phyloP scores from a whole-genome alignment of 2,888 invertebrate genomes.

The Frankliniella intonsa region DNA sequence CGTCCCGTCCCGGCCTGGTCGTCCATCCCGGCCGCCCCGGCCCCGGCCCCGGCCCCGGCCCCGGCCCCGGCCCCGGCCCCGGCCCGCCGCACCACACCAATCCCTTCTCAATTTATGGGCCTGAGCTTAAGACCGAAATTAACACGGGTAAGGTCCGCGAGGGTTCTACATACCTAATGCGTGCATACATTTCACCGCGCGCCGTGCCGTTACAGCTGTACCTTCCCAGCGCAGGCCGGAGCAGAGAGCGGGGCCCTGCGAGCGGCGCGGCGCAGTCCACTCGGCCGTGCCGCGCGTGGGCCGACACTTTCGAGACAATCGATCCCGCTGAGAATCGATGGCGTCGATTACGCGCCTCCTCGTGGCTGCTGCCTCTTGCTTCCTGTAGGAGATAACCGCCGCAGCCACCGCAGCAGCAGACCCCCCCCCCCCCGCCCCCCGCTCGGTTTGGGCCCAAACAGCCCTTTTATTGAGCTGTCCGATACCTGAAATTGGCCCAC shows the following conservation, averaged over 20 bases:
- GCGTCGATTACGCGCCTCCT: neutral
- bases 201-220: constrained; percentile 2
- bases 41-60: no score
- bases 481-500: constrained; percentile 5
- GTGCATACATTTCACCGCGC: neutral
- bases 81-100: neutral
- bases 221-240: neutral
- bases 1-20: no score
- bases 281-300: neutral
- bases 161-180: constrained; percentile 5
- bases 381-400: neutral
- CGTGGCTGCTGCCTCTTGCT: neutral
- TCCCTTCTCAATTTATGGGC: neutral
- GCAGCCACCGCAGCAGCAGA: neutral
- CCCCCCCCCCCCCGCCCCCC: neutral
- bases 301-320: neutral
- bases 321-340: neutral
- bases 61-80: neutral
- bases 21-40: no score
- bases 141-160: neutral
- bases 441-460: neutral
- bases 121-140: constrained; percentile 10
- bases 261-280: no score
- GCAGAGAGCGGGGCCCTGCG: neutral
- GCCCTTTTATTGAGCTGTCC: constrained; percentile 8